A percentile compares a stretch with the other conserved stretches of the same genome.
Conservation (phyloP, 1,140 invertebrate genomes). For the Drosophila lowei region DNA sequence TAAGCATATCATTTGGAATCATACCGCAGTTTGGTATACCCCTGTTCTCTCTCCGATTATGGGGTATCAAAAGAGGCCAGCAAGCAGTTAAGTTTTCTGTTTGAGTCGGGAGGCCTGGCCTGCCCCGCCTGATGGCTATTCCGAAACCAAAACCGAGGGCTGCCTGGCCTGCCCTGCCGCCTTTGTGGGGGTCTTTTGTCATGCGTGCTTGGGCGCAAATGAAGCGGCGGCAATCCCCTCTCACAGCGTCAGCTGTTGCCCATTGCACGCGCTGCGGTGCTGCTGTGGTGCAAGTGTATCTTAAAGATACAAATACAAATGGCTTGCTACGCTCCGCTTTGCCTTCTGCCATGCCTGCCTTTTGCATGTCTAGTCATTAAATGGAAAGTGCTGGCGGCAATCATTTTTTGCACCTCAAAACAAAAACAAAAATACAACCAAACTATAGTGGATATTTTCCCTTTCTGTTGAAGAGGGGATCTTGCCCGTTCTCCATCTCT, state of each 20-base stretch:
- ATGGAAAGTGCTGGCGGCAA: conserved; percentile 68
- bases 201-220: conserved; percentile 78
- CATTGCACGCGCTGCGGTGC: conserved; percentile 42
- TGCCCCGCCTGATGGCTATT: conserved; percentile 22
- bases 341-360: conserved; percentile 1
- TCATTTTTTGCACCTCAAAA: conserved; percentile 64
- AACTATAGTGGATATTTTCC: conserved; percentile 50
- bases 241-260: conserved; percentile 64
- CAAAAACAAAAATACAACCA: neutral
- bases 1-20: too few relatives aligned
- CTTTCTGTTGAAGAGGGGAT: conserved; percentile 44
- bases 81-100: conserved; percentile 49
- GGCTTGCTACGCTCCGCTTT: conserved; percentile 19
- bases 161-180: conserved; percentile 13
- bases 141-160: conserved; percentile 50
- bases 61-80: conserved; percentile 59
- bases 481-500: conserved; percentile 6
- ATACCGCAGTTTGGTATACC: too few relatives aligned
- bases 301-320: conserved; percentile 59
- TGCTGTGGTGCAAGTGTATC: conserved; percentile 37
- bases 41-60: too few relatives aligned
- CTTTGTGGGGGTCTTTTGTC: conserved; percentile 66
- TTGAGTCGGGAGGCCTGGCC: conserved; percentile 31
- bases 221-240: conserved; percentile 64
- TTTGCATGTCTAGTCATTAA: conserved; percentile 55